These are phyloP conservation scores for Psephotus haematonotus DNA, from an alignment of 2,113 vertebrate species.

Conservation along the genomic window DNA sequence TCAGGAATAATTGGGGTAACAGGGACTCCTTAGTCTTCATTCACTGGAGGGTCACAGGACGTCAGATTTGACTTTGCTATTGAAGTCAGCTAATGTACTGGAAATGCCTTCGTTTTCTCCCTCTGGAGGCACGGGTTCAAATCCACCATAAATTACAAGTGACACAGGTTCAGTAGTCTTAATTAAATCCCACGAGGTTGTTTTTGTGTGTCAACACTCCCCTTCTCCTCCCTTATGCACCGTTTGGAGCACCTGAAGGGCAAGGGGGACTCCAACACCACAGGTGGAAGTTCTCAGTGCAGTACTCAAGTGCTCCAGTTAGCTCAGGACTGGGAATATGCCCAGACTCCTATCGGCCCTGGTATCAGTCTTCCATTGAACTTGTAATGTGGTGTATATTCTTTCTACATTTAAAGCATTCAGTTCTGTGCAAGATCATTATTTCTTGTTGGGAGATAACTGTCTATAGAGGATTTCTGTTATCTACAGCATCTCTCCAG, in stretches of 20 bases:
- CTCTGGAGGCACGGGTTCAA: conserved; percentile 30
- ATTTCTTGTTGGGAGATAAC: conserved; percentile 58
- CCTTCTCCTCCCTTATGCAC: conserved; percentile 32
- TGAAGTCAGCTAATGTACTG: conserved; percentile 32
- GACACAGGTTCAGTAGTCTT: conserved; percentile 39
- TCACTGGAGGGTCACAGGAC: conserved; percentile 5
- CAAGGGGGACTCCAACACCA: background rate
- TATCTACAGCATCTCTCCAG: conserved; percentile 43
- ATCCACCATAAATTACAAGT: conserved; percentile 4
- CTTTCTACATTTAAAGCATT: conserved; percentile 17
- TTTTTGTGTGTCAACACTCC: conserved; percentile 47
- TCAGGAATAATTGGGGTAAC: conserved; percentile 37
- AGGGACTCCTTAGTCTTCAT: conserved; percentile 11
- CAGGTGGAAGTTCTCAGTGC: background rate
- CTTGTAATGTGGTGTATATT: background rate
- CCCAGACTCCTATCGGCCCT: background rate
- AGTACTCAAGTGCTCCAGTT: background rate
- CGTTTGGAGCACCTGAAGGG: background rate
- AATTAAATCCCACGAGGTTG: conserved; percentile 38
- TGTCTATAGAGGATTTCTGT: conserved; percentile 61
- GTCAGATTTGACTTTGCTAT: background rate
- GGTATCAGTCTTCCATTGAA: background rate
- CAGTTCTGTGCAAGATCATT: conserved; percentile 3
- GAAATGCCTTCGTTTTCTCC: conserved; percentile 47
- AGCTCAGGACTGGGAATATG: background rate